Evolutionary conservation across 2,113 vertebrate genomes (phyloP).

Genomic region (Hydrolagus affinis): DNA sequence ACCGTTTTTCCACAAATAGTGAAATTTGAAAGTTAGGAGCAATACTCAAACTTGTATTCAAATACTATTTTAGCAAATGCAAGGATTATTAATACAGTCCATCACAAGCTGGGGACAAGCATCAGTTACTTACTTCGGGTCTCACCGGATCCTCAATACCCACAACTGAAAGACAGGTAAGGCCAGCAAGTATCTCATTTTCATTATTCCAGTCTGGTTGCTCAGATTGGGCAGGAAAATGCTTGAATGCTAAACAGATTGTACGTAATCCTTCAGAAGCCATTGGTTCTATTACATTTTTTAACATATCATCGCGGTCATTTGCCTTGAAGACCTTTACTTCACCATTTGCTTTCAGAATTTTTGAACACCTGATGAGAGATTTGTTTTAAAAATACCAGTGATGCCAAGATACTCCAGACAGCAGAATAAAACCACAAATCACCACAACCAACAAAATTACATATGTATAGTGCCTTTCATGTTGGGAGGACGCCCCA

Average conservation of each 20-base stretch:
- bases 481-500: no score
- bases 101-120: background rate
- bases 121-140: conserved; percentile 66
- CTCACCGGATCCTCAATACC: conserved; percentile 97
- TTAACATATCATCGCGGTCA: conserved; percentile 86
- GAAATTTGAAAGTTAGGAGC: no score
- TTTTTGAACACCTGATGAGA: conserved; percentile 80
- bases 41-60: no score
- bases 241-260: conserved; percentile 90
- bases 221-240: conserved; percentile 78
- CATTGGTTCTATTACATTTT: conserved; percentile 96
- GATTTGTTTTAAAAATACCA: background rate
- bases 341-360: conserved; percentile 80
- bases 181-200: conserved; percentile 80
- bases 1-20: no score
- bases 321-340: conserved; percentile 83
- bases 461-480: no score
- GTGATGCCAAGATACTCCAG: no score
- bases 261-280: conserved; percentile 94
- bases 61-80: no score
- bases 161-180: conserved; percentile 89
- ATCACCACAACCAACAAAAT: no score
- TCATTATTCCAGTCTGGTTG: conserved; percentile 97
- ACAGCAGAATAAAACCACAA: background rate
- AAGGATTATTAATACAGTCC: no score